Evolutionary conservation across 2,888 invertebrate genomes (phyloP), one percentile per base, ranked within the genome.

Genomic region (Himalopsyche anomala): DNA sequence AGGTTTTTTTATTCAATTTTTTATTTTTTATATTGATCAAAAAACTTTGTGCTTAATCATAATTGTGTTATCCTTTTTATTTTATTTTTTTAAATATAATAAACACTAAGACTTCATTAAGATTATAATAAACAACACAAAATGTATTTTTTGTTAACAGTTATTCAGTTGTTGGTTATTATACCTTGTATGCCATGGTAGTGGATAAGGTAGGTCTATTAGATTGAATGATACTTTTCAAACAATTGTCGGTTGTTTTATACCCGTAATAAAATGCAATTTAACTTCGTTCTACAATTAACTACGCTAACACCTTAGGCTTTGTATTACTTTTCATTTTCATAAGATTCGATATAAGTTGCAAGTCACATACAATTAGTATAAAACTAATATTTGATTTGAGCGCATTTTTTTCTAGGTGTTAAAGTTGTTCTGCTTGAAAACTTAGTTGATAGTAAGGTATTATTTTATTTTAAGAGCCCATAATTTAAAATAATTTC

Each of bases 181-280:
- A 8, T 74, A 74, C 74, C 74, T 74, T 74, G 74, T 74, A 74
- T 74, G 74, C 74, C 74, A 74, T 74, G 74, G 38, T 74, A 12
- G 74, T 74, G 74, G 38, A 74, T 74, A 36, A 74, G 12, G 12
- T 36, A 15, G n/a, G 11, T 4, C 28, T 12, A 12, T 36, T 81
- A 36, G 38, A 81, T 81, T 40, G 81, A 81, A 51, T 81, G 81
- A 54, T 81, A 55, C 54, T 54, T 51, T 54, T 81, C 36, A 55
- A 15, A 15, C 15, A 55, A 19, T 19, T 38, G 81, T 9, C 2
- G 19, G 54, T 19, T 54, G 36, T 81, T 81, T 81, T 81, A 81
- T 81, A 81, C 51, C 45, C 81, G 81, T 55, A 55, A 15, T 55
- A 55, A 74, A 74, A 74, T 74, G 74, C 38, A 74, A 74, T 74